Base-by-base conservation (phyloP, 2,797 vertebrate species). In the Cyclura pinguis region DNA sequence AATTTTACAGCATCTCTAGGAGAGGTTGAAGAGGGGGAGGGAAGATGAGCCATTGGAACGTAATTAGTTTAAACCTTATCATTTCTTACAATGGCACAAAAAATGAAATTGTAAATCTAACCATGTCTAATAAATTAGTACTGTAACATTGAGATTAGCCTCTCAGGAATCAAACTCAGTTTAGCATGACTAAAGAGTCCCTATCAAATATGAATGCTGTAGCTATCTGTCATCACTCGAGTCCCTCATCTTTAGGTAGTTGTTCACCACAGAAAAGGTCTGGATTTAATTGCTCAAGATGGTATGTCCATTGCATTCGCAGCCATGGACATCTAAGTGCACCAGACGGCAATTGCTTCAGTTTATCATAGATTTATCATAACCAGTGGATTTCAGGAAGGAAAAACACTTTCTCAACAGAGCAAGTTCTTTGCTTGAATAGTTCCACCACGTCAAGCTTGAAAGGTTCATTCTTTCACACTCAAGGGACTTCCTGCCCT, bases 21-120 rank as follows among this genome's bases (percentile, higher is more conserved):
- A 89, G 52, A 67, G 22, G 13, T 38, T 29, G 76, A 84, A 96
- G 97, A 97, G 97, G 59, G 97, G 92, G 82, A 85, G 91, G 95
- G 95, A 94, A 96, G 96, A 97, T 94, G 95, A 97, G 97, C 95
- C 96, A 93, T 92, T 97, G 94, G 96, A 97, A 96, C 96, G 95
- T 97, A 98, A 98, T 97, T 97, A 95, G 95, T 96, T 96, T 96
- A 95, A 97, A 98, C 97, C 6, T 96, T 93, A 93, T 93, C 86
- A 81, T 97, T 47, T 97, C 96, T 98, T 97, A 97, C 97, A 96
- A 92, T 96, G 92, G 95, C 96, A 76, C 69, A 95, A 95, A 95
- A 95, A 95, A 96, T 95, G 93, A 96, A 94, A 95, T 86, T 92
- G 94, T 92, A 95, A 95, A 94, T 93, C 94, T 95, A 94, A 88